Evolutionary conservation across 2,888 invertebrate species (phyloP).

Genomic region (Odontocerum albicorne): DNA sequence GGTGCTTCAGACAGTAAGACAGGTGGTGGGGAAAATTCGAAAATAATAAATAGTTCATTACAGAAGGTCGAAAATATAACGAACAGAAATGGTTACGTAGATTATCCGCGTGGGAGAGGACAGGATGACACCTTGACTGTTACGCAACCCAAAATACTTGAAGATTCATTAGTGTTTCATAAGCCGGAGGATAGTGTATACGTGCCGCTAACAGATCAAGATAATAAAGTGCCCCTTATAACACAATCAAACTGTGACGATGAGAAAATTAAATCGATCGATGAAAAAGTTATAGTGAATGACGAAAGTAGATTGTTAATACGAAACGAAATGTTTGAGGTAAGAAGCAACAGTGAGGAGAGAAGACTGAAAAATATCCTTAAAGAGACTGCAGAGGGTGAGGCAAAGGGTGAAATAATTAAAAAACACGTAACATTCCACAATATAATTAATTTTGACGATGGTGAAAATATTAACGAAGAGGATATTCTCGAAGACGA

Average conservation of each 20-base stretch:
- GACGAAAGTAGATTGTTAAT: too few relatives aligned
- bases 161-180: constrained; percentile 13
- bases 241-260: background rate
- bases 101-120: constrained; percentile 1
- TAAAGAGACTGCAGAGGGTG: constrained; percentile 18
- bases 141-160: constrained; percentile 8
- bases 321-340: too few relatives aligned
- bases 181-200: constrained; percentile 1
- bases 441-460: constrained; percentile 56
- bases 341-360: constrained; percentile 9
- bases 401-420: constrained; percentile 39
- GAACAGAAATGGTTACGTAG: constrained; percentile 17
- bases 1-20: constrained; percentile 32
- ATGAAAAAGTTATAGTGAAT: too few relatives aligned
- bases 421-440: constrained; percentile 55
- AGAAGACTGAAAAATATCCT: constrained; percentile 28
- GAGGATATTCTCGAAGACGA: constrained; percentile 22
- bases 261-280: background rate
- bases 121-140: constrained; percentile 12
- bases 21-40: constrained; percentile 11
- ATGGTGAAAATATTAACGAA: constrained; percentile 47
- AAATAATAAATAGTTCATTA: constrained; percentile 9
- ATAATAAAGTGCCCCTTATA: background rate
- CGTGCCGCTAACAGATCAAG: constrained; percentile 2
- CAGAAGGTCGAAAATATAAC: constrained; percentile 19